Evolutionary conservation across 2,797 vertebrate species (phyloP).

Genomic region (Gambusia yucatana): DNA sequence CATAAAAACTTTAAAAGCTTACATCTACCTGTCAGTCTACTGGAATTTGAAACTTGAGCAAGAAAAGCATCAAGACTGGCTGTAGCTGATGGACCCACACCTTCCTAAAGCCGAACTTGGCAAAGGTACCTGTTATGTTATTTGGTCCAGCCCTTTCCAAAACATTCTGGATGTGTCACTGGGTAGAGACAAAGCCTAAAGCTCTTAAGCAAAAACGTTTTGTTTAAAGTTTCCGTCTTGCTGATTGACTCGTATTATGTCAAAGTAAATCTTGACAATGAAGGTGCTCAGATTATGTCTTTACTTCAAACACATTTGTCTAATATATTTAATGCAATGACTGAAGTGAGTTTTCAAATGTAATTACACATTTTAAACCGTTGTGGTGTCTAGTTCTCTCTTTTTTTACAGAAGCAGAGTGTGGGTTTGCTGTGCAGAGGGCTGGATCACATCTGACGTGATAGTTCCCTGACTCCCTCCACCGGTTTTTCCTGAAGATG

Average conservation of each 20-base stretch:
- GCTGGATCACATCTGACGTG: slow-evolving; percentile 52
- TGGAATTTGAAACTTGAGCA: background rate
- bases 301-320: background rate
- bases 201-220: background rate
- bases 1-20: background rate
- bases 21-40: background rate
- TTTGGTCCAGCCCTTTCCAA: background rate
- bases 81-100: background rate
- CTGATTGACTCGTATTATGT: background rate
- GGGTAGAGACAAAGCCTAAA: background rate
- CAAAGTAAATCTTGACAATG: background rate
- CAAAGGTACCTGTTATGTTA: background rate
- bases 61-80: no score
- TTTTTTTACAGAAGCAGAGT: background rate
- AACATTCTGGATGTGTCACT: background rate
- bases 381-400: background rate
- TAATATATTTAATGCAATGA: background rate
- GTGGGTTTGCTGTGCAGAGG: slow-evolving; percentile 17
- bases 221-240: background rate
- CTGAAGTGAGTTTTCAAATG: background rate
- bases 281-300: background rate
- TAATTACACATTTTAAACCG: background rate
- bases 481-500: slow-evolving; percentile 87
- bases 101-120: background rate
- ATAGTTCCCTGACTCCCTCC: slow-evolving; percentile 70